Evolutionary conservation across 1,140 invertebrate genomes (phyloP).

Genomic region (Pogonognathellus flavescens): DNA sequence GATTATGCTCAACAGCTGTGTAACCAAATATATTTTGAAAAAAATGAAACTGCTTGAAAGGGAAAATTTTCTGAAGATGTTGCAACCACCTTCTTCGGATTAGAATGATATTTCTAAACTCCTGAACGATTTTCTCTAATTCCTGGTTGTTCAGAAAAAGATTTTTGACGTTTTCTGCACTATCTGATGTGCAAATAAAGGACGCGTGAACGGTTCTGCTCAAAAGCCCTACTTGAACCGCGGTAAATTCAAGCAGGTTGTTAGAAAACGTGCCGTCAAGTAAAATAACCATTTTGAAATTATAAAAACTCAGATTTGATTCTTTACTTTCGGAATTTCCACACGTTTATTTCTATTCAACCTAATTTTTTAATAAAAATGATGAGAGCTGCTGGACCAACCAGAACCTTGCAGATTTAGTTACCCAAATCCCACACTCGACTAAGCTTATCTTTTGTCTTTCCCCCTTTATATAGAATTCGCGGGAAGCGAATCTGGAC

Average conservation of each 20-base stretch:
- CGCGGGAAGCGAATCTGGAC: conserved; percentile 32
- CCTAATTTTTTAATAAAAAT: neutral
- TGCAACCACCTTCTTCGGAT: neutral
- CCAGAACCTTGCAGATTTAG: neutral
- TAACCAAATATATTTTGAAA: conserved; percentile 36
- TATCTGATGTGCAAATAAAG: neutral
- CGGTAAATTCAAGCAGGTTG: conserved; percentile 29
- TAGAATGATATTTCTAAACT: conserved; percentile 25
- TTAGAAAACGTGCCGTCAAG: conserved; percentile 14
- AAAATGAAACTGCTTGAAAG: neutral
- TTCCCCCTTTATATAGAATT: conserved; percentile 39
- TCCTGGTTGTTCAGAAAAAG: conserved; percentile 1
- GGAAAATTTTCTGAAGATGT: neutral
- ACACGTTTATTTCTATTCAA: neutral
- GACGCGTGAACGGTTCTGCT: conserved; percentile 19
- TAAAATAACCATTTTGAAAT: conserved; percentile 16
- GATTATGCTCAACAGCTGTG: neutral
- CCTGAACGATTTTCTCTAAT: neutral
- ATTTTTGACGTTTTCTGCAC: neutral
- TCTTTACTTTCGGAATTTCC: neutral
- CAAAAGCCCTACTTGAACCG: conserved; percentile 16
- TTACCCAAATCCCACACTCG: neutral
- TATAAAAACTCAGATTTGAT: neutral
- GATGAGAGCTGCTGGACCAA: neutral
- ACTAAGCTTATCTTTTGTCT: neutral